These are phyloP conservation scores for Lochmaea crataegi DNA, from an alignment of 2,888 invertebrate species.

Conservation along the genomic window DNA sequence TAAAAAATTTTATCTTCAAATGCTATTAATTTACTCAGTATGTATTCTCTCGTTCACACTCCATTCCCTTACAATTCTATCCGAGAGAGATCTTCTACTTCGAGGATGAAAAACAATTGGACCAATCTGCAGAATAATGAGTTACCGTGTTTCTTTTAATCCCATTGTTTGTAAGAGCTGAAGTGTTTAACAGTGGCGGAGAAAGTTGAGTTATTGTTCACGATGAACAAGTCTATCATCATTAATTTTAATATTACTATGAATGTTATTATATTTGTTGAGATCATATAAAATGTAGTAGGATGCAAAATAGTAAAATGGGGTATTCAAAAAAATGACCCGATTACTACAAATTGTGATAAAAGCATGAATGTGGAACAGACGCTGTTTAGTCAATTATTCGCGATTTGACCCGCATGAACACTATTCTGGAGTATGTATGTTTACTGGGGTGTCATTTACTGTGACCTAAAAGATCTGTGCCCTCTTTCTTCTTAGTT, in stretches of 20 bases:
- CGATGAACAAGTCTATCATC: background rate
- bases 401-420: too few species aligned
- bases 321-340: too few species aligned
- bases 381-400: too few species aligned
- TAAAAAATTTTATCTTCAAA: conserved; percentile 28
- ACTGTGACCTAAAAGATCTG: too few species aligned
- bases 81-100: conserved; percentile 10
- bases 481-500: too few species aligned
- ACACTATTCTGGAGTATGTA: too few species aligned
- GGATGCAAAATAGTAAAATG: too few species aligned
- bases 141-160: conserved; percentile 32
- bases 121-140: conserved; percentile 40
- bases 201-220: background rate
- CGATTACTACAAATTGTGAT: too few species aligned
- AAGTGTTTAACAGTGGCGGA: conserved; percentile 22
- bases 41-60: conserved; percentile 13
- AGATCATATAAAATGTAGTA: too few species aligned
- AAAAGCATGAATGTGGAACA: too few species aligned
- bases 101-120: conserved; percentile 38
- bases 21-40: conserved; percentile 35
- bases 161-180: conserved; percentile 28
- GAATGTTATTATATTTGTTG: too few species aligned
- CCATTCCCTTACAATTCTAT: background rate
- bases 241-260: background rate
- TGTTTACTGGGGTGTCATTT: too few species aligned